Percentiles rank a stretch among this genome's conserved stretches.
Evolutionary conservation across 2,113 vertebrate genomes (phyloP).

Genomic region (Gila orcuttii): DNA sequence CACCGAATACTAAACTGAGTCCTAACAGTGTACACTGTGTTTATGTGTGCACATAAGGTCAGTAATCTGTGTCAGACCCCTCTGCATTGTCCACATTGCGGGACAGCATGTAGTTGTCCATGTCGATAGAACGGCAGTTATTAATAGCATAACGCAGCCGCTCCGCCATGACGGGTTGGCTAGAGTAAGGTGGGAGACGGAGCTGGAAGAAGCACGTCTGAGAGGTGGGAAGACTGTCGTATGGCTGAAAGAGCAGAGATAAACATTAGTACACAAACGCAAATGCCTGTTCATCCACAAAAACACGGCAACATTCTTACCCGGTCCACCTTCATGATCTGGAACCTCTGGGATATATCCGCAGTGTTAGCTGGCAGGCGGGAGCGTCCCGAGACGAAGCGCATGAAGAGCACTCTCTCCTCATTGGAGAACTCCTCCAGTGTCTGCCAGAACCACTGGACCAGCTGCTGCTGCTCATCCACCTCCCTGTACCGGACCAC

Average conservation of each 20-base stretch:
- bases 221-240: constrained; percentile 81
- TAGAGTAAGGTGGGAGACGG: constrained; percentile 80
- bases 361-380: constrained; percentile 79
- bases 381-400: constrained; percentile 81
- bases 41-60: constrained; percentile 39
- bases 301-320: constrained; percentile 63
- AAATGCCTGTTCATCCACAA: not conserved
- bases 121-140: constrained; percentile 83
- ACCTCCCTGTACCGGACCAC: constrained; percentile 82
- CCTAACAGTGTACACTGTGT: not conserved
- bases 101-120: constrained; percentile 86
- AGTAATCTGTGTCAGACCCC: constrained; percentile 79
- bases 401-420: constrained; percentile 82
- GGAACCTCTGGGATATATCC: constrained; percentile 81
- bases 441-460: constrained; percentile 83
- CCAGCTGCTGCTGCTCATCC: constrained; percentile 79
- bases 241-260: constrained; percentile 64
- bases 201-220: constrained; percentile 86
- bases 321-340: constrained; percentile 84
- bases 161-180: constrained; percentile 77
- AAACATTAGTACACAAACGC: not conserved
- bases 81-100: constrained; percentile 79
- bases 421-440: constrained; percentile 83
- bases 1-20: constrained; percentile 11
- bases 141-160: constrained; percentile 83